Evolutionary conservation across 2,888 invertebrate genomes (phyloP), one percentile per base, ranked within the genome.

Genomic region (Seira ritae): DNA sequence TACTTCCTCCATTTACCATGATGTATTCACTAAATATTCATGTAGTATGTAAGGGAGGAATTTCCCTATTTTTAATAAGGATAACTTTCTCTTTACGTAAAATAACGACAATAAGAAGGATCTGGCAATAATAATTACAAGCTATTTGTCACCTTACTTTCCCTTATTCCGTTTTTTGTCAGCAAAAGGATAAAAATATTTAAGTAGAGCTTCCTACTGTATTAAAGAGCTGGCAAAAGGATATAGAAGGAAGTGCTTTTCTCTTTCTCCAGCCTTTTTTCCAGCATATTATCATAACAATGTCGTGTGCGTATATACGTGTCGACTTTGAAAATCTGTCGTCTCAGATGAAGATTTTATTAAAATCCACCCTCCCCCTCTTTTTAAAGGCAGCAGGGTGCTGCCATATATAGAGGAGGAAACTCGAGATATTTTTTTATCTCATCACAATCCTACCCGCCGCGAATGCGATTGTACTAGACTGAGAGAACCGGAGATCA

Each of bases 321-420:
- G 79, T 82, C 84, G 68, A 85, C 84, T 82, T 84, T 84, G 83
- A 83, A 86, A 87, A 87, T 86, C 87, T 83, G 87, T 86, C 87
- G 83, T 84, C 80, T 87, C 81, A 84, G 80, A 85, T 87, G 85
- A 87, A 87, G 85, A 85, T 85, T 85, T 85, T 87, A 87, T 87
- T 87, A 87, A 87, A 87, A 85, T 84, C 84, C 75, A 67, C 66
- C 78, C 62, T 76, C 55, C 70, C 74, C 76, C 78, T 55, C 70
- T n/a, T n/a, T 65, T 50, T 65, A 20, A 68, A 68, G 73, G 73
- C 73, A 73, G 73, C 46, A 60, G 23, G 3, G 22, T 22, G 15
- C 37, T n/a, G n/a, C n/a, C n/a, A n/a, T n/a, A 19, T n/a, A n/a
- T n/a, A n/a, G n/a, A n/a, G n/a, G n/a, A n/a, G n/a, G n/a, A n/a